Evolutionary conservation across 1,140 invertebrate species (phyloP).

Genomic region (Bradynema listronoti): DNA sequence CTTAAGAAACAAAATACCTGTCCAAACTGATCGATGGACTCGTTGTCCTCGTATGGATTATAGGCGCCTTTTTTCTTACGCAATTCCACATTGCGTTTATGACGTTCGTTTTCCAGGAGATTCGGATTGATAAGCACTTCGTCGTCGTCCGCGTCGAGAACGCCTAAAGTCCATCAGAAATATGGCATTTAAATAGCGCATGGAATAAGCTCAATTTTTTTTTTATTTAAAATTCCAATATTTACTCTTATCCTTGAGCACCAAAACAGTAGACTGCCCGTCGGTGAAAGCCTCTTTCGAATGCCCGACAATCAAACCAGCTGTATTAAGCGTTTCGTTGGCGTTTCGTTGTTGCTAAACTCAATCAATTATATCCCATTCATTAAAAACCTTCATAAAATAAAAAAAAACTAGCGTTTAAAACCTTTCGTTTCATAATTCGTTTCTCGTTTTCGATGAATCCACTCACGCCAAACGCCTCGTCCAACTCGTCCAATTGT

Average conservation of each 20-base stretch:
- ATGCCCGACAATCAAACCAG: slow-evolving; percentile 81
- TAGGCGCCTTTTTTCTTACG: slow-evolving; percentile 73
- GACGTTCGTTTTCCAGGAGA: slow-evolving; percentile 82
- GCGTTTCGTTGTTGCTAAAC: background rate
- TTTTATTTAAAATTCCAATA: background rate
- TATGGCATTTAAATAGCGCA: slow-evolving; percentile 10
- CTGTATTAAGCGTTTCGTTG: slow-evolving; percentile 60
- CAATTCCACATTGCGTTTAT: slow-evolving; percentile 77
- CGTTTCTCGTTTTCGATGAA: slow-evolving; percentile 72
- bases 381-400: background rate
- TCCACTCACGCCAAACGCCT: slow-evolving; percentile 80
- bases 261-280: slow-evolving; percentile 77
- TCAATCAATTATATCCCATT: background rate
- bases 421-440: slow-evolving; percentile 39
- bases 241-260: slow-evolving; percentile 78
- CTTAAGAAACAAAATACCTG: too few relatives aligned
- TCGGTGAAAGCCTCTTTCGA: slow-evolving; percentile 72
- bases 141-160: slow-evolving; percentile 72
- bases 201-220: background rate
- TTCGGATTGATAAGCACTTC: slow-evolving; percentile 94
- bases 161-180: slow-evolving; percentile 57
- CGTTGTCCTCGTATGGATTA: slow-evolving; percentile 80
- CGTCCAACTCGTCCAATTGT: slow-evolving; percentile 85
- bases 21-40: slow-evolving; percentile 72
- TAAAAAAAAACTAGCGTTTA: slow-evolving; percentile 13